Conservation (phyloP, 2,888 invertebrate genomes). For the Brachyopa scutellaris region DNA sequence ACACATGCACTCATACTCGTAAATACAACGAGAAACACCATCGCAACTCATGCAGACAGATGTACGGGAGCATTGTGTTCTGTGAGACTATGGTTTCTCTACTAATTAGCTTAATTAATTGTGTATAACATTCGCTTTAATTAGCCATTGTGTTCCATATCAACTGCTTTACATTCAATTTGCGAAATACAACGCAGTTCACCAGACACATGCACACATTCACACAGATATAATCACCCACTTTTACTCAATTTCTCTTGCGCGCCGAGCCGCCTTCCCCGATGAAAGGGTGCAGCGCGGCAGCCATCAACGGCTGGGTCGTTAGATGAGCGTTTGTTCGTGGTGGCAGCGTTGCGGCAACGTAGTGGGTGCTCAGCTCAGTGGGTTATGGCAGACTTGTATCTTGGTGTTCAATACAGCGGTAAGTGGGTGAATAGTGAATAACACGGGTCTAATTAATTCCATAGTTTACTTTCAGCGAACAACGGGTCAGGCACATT, state of each 20-base stretch:
- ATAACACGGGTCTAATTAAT: conserved; percentile 75
- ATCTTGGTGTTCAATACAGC: conserved; percentile 60
- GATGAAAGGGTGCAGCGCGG: conserved; percentile 69
- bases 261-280: not conserved
- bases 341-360: not conserved
- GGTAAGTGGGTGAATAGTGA: conserved; percentile 62
- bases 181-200: conserved; percentile 73
- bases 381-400: conserved; percentile 27
- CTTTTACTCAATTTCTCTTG: too few relatives aligned
- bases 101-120: conserved; percentile 76
- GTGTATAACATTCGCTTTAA: conserved; percentile 76
- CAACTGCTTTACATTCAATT: conserved; percentile 76
- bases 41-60: conserved; percentile 41
- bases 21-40: conserved; percentile 18
- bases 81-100: conserved; percentile 70
- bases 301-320: conserved; percentile 40
- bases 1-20: too few relatives aligned
- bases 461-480: conserved; percentile 73
- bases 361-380: not conserved
- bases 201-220: conserved; percentile 10
- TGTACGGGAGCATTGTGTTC: conserved; percentile 56
- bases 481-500: conserved; percentile 66
- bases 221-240: not conserved
- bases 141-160: conserved; percentile 75
- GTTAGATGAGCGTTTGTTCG: conserved; percentile 54